Conservation (phyloP, 1,140 invertebrate species). For the silkworm (Bombyx mori) region DNA sequence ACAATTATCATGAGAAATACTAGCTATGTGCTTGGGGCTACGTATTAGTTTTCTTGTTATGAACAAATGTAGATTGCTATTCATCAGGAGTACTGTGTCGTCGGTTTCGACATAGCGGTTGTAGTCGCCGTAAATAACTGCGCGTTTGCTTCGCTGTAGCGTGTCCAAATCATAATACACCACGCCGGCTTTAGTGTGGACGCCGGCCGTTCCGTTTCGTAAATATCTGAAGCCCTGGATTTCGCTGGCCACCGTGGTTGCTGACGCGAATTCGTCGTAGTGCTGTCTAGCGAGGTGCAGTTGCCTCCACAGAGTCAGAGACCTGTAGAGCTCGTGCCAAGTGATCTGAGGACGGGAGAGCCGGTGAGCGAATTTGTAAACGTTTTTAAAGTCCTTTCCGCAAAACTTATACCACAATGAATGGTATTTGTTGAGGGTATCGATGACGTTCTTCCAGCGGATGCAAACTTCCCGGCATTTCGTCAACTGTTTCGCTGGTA, state of each 20-base stretch:
- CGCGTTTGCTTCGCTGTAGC: slow-evolving; percentile 16
- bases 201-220: slow-evolving; percentile 27
- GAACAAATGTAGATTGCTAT: slow-evolving; percentile 25
- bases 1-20: slow-evolving; percentile 24
- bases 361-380: slow-evolving; percentile 19
- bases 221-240: slow-evolving; percentile 31
- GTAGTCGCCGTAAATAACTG: slow-evolving; percentile 25
- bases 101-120: slow-evolving; percentile 35
- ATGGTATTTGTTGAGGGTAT: slow-evolving; percentile 24
- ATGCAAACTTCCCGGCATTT: slow-evolving; percentile 35
- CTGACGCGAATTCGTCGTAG: slow-evolving; percentile 34
- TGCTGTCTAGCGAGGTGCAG: slow-evolving; percentile 22
- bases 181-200: slow-evolving; percentile 32
- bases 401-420: slow-evolving; percentile 34
- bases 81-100: slow-evolving; percentile 22
- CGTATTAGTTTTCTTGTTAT: slow-evolving; percentile 20
- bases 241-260: slow-evolving; percentile 24
- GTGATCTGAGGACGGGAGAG: slow-evolving; percentile 21
- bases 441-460: slow-evolving; percentile 37
- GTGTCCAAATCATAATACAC: slow-evolving; percentile 39
- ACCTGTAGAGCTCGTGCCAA: slow-evolving; percentile 37
- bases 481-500: slow-evolving; percentile 30
- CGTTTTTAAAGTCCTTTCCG: slow-evolving; percentile 25
- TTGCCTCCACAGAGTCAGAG: slow-evolving; percentile 36
- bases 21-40: slow-evolving; percentile 6